These are phyloP conservation scores for Dendropsophus ebraccatus DNA, from an alignment of 2,113 vertebrate genomes.

Conservation along the genomic window DNA sequence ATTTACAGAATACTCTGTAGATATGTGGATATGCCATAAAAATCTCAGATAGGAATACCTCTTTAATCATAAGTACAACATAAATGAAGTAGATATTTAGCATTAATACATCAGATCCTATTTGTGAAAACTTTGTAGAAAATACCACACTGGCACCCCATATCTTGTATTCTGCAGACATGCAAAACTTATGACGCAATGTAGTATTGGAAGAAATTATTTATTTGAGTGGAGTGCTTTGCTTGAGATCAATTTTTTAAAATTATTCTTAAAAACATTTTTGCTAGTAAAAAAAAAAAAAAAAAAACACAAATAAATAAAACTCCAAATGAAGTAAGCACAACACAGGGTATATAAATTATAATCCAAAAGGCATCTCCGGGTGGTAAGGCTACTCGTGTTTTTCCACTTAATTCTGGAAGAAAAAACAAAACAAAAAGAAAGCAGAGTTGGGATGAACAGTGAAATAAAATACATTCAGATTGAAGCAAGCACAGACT, in stretches of 20 bases:
- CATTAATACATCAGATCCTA: neutral
- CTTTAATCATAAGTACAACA: too few relatives aligned
- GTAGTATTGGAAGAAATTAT: neutral
- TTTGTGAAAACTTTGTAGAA: neutral
- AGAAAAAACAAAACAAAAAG: neutral
- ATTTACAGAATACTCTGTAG: too few relatives aligned
- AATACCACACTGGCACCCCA: neutral
- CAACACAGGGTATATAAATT: conserved; percentile 46
- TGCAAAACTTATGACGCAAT: neutral
- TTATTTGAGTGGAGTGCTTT: conserved; percentile 48
- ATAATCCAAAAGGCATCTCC: conserved; percentile 44
- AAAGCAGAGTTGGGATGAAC: neutral
- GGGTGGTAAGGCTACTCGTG: neutral
- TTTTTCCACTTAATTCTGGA: conserved; percentile 32
- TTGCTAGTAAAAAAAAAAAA: neutral
- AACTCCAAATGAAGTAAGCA: neutral
- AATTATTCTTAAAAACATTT: neutral
- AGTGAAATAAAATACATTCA: too few relatives aligned
- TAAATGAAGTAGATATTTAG: neutral
- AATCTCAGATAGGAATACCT: too few relatives aligned
- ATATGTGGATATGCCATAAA: too few relatives aligned
- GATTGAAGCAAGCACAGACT: too few relatives aligned
- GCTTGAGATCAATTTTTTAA: neutral
- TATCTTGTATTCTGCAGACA: neutral
- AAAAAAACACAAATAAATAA: neutral